phyloP scores from a whole-genome alignment of 2,113 vertebrate species.

The Onychostoma macrolepis region DNA sequence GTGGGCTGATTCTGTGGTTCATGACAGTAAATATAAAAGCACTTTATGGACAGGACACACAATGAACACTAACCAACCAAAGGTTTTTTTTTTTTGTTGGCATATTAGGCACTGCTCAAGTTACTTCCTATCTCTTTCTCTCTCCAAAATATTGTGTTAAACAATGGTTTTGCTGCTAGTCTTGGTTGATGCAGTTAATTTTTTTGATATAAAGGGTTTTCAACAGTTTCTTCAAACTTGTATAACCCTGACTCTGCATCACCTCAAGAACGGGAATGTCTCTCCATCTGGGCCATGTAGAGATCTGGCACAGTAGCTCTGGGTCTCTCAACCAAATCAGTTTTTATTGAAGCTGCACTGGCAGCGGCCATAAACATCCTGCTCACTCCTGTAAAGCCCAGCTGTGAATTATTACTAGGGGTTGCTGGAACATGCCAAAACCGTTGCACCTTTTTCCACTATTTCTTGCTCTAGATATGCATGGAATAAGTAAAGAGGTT shows the following conservation, averaged over 20 bases:
- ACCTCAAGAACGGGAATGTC: slow-evolving; percentile 20
- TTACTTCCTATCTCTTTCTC: background rate
- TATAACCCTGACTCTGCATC: background rate
- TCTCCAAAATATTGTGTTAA: background rate
- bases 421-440: slow-evolving; percentile 26
- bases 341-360: slow-evolving; percentile 36
- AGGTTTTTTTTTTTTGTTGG: background rate
- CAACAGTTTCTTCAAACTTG: background rate
- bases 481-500: slow-evolving; percentile 15
- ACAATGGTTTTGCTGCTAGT: background rate
- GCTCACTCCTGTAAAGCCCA: slow-evolving; percentile 38
- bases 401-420: slow-evolving; percentile 51
- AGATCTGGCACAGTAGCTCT: slow-evolving; percentile 32
- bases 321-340: slow-evolving; percentile 42
- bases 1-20: background rate
- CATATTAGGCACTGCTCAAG: background rate
- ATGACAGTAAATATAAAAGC: slow-evolving; percentile 3
- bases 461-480: slow-evolving; percentile 13
- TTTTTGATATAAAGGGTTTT: background rate
- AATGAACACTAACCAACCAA: background rate
- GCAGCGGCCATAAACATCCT: slow-evolving; percentile 42
- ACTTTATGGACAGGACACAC: background rate
- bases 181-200: background rate
- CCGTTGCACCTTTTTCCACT: slow-evolving; percentile 13
- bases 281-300: slow-evolving; percentile 23